Conservation (phyloP, 2,113 vertebrate species). For the Sander lucioperca region DNA sequence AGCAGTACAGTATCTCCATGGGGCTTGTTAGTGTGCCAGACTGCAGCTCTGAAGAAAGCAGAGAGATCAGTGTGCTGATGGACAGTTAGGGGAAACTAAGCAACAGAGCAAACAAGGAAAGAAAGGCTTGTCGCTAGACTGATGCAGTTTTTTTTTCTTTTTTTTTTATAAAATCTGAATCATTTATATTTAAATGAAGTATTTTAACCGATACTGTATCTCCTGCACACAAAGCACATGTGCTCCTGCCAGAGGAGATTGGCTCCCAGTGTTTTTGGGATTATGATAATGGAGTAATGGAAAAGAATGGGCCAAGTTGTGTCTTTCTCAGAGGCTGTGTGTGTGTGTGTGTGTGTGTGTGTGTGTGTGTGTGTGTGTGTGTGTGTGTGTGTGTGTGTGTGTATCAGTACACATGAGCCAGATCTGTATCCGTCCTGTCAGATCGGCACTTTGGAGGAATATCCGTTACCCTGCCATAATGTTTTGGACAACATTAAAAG, state of each 20-base stretch:
- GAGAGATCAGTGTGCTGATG: constrained; percentile 33
- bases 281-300: constrained; percentile 9
- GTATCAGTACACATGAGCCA: background rate
- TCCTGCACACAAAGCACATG: constrained; percentile 11
- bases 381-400: constrained; percentile 6
- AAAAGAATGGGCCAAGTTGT: constrained; percentile 16
- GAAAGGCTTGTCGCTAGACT: background rate
- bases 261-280: constrained; percentile 5
- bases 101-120: background rate
- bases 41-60: constrained; percentile 18
- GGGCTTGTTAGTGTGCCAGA: constrained; percentile 29
- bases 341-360: background rate
- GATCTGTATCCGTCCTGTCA: constrained; percentile 18
- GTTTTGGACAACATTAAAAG: constrained; percentile 12
- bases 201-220: constrained; percentile 5
- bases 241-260: constrained; percentile 7
- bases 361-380: constrained; percentile 1
- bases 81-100: constrained; percentile 38
- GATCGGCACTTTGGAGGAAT: background rate
- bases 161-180: constrained; percentile 5
- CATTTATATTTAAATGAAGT: background rate
- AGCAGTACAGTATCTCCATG: constrained; percentile 3
- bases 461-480: background rate
- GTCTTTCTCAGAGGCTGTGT: background rate
- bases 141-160: background rate